Conservation (phyloP, 2,888 invertebrate genomes). For the Diogma glabrata region DNA sequence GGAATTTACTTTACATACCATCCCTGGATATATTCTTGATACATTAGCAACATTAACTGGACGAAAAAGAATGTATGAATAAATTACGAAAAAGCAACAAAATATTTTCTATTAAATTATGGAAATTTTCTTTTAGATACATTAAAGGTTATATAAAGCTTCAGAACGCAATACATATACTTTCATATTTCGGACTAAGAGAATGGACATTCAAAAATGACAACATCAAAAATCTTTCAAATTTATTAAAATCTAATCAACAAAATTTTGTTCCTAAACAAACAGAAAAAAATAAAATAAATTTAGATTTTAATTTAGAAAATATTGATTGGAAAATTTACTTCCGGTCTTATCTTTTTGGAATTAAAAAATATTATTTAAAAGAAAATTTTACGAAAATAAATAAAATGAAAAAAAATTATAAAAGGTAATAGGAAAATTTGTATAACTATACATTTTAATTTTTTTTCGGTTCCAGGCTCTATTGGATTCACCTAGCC, state of each 20-base stretch:
- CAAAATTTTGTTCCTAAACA: slow-evolving; percentile 22
- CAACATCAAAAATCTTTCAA: slow-evolving; percentile 33
- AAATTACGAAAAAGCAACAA: neutral
- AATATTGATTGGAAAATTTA: slow-evolving; percentile 56
- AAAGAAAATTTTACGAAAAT: slow-evolving; percentile 42
- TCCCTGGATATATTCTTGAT: slow-evolving; percentile 38
- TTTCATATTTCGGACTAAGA: slow-evolving; percentile 37
- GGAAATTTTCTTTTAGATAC: slow-evolving; percentile 23
- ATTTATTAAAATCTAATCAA: slow-evolving; percentile 24
- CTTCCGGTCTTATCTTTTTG: slow-evolving; percentile 52
- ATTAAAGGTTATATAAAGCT: slow-evolving; percentile 33
- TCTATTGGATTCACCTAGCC: no score
- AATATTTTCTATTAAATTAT: neutral
- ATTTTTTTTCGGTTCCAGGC: no score
- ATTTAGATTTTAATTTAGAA: slow-evolving; percentile 44
- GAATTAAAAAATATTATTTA: slow-evolving; percentile 53
- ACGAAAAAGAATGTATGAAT: slow-evolving; percentile 37
- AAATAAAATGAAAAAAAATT: slow-evolving; percentile 11
- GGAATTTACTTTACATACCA: slow-evolving; percentile 35
- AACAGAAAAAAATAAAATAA: neutral
- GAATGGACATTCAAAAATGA: slow-evolving; percentile 34
- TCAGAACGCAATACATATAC: slow-evolving; percentile 34
- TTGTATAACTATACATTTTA: no score
- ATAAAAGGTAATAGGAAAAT: slow-evolving; percentile 17
- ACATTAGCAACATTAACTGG: slow-evolving; percentile 35